A percentile compares a stretch with the other conserved stretches of the same genome.
phyloP scores from a whole-genome alignment of 1,140 invertebrate genomes.

The Eriocheir sinensis region DNA sequence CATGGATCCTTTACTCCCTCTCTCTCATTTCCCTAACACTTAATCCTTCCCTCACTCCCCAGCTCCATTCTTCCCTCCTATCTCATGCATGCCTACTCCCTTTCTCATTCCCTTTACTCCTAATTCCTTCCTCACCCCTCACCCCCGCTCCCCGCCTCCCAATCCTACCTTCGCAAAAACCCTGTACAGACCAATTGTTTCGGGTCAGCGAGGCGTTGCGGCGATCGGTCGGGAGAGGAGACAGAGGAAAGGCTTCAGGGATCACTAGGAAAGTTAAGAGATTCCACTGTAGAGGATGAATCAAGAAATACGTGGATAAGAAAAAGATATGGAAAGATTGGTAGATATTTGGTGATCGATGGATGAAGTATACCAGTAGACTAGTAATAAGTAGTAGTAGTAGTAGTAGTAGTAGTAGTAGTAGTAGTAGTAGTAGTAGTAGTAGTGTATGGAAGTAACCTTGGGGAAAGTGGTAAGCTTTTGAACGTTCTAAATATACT shows the following conservation, averaged over 20 bases:
- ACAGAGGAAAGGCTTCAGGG: not conserved
- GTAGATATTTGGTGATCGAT: too few species aligned
- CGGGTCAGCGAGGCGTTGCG: conserved; percentile 33
- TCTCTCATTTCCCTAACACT: not conserved
- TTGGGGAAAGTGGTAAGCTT: too few species aligned
- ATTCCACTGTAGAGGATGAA: too few species aligned
- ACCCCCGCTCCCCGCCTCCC: not conserved
- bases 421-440: conserved; percentile 15
- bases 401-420: conserved; percentile 25
- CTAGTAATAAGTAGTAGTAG: conserved; percentile 25
- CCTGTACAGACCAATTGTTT: conserved; percentile 10
- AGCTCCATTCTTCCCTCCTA: not conserved
- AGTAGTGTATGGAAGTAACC: too few species aligned
- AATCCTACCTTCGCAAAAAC: conserved; percentile 7
- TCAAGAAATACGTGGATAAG: too few species aligned
- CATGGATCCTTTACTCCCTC: not conserved
- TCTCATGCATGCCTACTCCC: too few species aligned
- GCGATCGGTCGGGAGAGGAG: not conserved
- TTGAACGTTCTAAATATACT: not conserved
- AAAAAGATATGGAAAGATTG: too few species aligned
- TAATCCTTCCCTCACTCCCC: not conserved
- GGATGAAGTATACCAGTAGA: too few species aligned
- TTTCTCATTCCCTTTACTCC: not conserved
- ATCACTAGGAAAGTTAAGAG: too few species aligned
- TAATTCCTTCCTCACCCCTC: not conserved